phyloP scores from a whole-genome alignment of 2,888 invertebrate genomes.

The Hemaris fuciformis region DNA sequence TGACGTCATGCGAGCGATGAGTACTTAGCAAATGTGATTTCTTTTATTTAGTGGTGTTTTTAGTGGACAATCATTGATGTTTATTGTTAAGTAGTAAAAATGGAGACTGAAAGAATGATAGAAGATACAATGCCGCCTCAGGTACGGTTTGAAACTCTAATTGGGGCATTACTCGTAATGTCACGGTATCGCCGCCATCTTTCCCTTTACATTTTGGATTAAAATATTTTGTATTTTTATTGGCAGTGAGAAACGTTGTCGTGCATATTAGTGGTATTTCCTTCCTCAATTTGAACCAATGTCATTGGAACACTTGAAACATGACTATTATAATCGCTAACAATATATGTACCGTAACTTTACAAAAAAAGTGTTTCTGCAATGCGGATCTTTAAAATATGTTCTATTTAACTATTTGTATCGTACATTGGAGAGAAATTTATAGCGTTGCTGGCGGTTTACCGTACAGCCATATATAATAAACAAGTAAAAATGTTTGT shows the following conservation, averaged over 20 bases:
- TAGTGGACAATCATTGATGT: slow-evolving; percentile 72
- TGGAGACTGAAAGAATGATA: slow-evolving; percentile 95
- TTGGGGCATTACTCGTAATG: slow-evolving; percentile 66
- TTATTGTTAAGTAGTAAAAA: slow-evolving; percentile 87
- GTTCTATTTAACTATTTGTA: slow-evolving; percentile 15
- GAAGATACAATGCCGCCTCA: slow-evolving; percentile 84
- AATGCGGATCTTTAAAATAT: slow-evolving; percentile 49
- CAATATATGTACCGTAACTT: background rate
- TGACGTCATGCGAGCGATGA: slow-evolving; percentile 77
- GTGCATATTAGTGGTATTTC: slow-evolving; percentile 11
- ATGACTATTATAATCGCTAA: background rate
- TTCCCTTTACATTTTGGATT: slow-evolving; percentile 56
- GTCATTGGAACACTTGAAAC: background rate
- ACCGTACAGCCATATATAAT: background rate
- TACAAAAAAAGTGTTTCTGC: slow-evolving; percentile 37
- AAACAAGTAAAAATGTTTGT: slow-evolving; percentile 12
- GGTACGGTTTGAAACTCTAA: slow-evolving; percentile 60
- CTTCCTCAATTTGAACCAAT: background rate
- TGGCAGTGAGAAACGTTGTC: slow-evolving; percentile 27
- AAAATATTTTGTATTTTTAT: slow-evolving; percentile 54
- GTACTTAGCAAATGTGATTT: slow-evolving; percentile 65
- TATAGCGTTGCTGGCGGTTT: background rate
- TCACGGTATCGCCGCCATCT: slow-evolving; percentile 76
- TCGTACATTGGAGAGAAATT: background rate
- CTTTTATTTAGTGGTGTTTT: slow-evolving; percentile 64